A percentile compares a stretch with the other conserved stretches of the same genome.
phyloP scores from a whole-genome alignment of 2,113 vertebrate species.

The Bos taurus region DNA sequence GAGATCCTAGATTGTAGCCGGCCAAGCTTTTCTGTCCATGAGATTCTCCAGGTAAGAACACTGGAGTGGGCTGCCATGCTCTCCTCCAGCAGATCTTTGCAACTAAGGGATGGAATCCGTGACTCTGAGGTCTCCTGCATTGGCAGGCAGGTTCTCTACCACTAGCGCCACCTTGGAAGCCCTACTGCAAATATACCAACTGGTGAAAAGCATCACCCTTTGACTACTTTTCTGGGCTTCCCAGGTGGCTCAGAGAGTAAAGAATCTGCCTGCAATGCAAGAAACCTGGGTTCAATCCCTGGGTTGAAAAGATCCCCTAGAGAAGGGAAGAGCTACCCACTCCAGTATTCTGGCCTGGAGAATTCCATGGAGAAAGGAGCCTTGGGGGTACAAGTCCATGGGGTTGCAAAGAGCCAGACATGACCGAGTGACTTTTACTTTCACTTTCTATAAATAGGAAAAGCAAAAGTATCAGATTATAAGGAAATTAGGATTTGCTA shows the following conservation, averaged over 20 bases:
- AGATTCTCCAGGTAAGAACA: neutral
- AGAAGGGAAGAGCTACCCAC: neutral
- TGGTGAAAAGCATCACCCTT: neutral
- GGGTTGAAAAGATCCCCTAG: neutral
- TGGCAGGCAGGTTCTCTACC: neutral
- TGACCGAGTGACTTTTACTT: neutral
- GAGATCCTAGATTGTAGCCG: neutral
- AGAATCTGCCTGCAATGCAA: neutral
- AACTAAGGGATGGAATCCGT: neutral
- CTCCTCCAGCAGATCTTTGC: neutral
- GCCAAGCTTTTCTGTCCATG: neutral
- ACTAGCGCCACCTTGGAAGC: neutral
- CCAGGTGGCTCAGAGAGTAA: neutral
- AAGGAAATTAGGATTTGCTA: neutral
- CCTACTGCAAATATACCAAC: neutral
- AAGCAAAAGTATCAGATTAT: neutral
- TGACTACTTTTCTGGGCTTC: neutral
- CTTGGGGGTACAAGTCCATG: neutral
- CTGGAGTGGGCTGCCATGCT: neutral
- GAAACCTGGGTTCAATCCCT: neutral
- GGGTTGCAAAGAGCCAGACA: rapidly evolving
- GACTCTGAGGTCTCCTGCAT: neutral
- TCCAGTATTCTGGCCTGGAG: neutral
- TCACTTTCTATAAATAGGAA: neutral
- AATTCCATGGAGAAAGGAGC: neutral